A percentile compares a stretch with the other conserved stretches of the same genome.
These are phyloP conservation scores for Cassiopea xamachana DNA, from an alignment of 30 jellyfish, hydroid and myxozoan species.

Conservation along the genomic window DNA sequence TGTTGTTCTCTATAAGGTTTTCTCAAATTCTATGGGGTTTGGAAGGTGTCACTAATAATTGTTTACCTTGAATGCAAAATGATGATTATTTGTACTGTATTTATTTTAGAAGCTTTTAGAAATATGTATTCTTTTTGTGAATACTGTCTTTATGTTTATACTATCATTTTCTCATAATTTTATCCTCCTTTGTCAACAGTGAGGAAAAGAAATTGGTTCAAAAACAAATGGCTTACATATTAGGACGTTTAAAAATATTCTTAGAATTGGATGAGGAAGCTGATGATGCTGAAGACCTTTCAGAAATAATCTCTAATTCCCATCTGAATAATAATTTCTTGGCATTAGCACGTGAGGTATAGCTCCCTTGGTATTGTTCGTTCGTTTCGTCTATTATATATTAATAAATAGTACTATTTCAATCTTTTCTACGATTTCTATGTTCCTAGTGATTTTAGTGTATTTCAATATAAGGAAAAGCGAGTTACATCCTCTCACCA, in stretches of 20 bases:
- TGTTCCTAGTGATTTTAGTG: too few relatives aligned
- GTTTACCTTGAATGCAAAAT: too few relatives aligned
- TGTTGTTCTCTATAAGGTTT: too few relatives aligned
- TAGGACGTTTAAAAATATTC: slow-evolving; percentile 88
- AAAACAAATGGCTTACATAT: slow-evolving; percentile 90
- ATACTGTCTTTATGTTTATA: too few relatives aligned
- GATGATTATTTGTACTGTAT: too few relatives aligned
- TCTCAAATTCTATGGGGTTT: too few relatives aligned
- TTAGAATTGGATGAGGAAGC: slow-evolving; percentile 89
- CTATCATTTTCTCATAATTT: neutral
- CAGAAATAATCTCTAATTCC: slow-evolving; percentile 86
- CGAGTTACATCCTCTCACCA: too few relatives aligned
- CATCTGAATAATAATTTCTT: slow-evolving; percentile 89
- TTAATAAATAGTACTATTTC: neutral
- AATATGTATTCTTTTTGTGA: too few relatives aligned
- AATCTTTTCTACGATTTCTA: too few relatives aligned
- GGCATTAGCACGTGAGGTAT: slow-evolving; percentile 95
- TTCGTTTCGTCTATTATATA: neutral
- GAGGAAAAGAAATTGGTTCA: slow-evolving; percentile 84
- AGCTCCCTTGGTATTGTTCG: neutral
- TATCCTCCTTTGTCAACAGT: slow-evolving; percentile 25
- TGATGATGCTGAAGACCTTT: slow-evolving; percentile 86
- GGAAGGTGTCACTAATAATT: too few relatives aligned
- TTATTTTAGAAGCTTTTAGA: too few relatives aligned
- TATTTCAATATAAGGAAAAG: too few relatives aligned